These are phyloP conservation scores for Cacoxenus indagator DNA, from an alignment of 2,888 invertebrate species.

Conservation along the genomic window DNA sequence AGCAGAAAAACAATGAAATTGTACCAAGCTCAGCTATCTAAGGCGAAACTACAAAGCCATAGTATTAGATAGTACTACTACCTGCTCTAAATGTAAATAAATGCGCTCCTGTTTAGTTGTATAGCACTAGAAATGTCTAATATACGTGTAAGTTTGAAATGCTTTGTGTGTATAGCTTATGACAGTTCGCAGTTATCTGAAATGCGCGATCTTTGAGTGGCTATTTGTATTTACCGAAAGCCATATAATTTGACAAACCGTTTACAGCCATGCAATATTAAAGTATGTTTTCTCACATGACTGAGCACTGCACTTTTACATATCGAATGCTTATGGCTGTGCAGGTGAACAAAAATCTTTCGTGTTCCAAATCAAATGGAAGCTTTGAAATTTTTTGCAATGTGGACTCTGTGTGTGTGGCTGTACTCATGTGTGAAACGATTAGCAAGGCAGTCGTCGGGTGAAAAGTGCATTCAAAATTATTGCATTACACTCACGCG, in stretches of 20 bases:
- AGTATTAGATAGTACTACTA: too few relatives aligned
- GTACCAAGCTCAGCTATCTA: too few relatives aligned
- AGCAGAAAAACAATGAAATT: too few relatives aligned
- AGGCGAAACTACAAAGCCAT: too few relatives aligned
- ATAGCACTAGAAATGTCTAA: slow-evolving; percentile 46
- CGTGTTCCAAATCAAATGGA: neutral
- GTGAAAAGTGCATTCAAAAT: neutral
- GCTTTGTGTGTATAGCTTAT: slow-evolving; percentile 28
- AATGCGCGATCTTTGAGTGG: slow-evolving; percentile 51
- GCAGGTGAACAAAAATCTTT: neutral
- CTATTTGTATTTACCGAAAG: slow-evolving; percentile 43
- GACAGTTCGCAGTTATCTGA: slow-evolving; percentile 36
- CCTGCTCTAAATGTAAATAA: neutral
- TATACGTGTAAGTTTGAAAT: slow-evolving; percentile 37
- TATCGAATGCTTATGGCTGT: neutral
- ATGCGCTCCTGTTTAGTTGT: neutral
- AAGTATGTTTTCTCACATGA: neutral
- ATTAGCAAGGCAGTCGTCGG: neutral
- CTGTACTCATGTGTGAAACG: neutral
- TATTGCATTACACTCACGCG: neutral
- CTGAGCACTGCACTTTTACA: too few relatives aligned
- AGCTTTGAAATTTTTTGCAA: neutral
- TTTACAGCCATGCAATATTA: slow-evolving; percentile 47
- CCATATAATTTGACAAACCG: slow-evolving; percentile 59
- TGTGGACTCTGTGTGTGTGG: neutral